A percentile compares a stretch with the other conserved stretches of the same genome.
phyloP scores from a whole-genome alignment of 2,888 invertebrate genomes.

The Peribatodes rhomboidaria region DNA sequence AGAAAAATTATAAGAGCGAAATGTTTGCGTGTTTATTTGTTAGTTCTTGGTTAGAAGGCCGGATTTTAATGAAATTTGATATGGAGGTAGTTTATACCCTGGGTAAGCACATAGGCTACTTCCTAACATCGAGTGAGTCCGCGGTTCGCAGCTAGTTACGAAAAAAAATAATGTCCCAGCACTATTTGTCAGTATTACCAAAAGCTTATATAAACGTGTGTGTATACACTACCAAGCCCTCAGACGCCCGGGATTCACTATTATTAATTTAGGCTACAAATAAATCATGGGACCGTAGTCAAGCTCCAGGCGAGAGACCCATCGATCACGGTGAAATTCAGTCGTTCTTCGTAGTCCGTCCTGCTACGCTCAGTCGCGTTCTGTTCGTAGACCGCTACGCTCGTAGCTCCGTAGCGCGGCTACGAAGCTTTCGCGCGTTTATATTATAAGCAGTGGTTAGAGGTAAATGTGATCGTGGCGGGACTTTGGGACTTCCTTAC shows the following conservation, averaged over 20 bases:
- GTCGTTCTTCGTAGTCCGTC: conserved; percentile 42
- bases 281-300: conserved; percentile 49
- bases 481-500: conserved; percentile 22
- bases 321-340: conserved; percentile 56
- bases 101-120: too few relatives aligned
- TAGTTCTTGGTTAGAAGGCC: too few relatives aligned
- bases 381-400: conserved; percentile 70
- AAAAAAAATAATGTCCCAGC: not conserved
- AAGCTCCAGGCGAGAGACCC: conserved; percentile 51
- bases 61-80: too few relatives aligned
- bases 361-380: conserved; percentile 63
- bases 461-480: conserved; percentile 50
- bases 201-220: not conserved
- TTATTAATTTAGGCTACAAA: conserved; percentile 42
- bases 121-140: too few relatives aligned
- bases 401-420: conserved; percentile 61
- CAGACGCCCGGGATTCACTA: conserved; percentile 22
- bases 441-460: conserved; percentile 48
- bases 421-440: conserved; percentile 50
- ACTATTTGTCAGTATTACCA: not conserved
- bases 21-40: too few relatives aligned
- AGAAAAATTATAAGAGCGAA: too few relatives aligned
- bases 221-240: conserved; percentile 2
- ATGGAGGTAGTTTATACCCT: too few relatives aligned
- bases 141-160: too few relatives aligned